A percentile compares a stretch with the other conserved stretches of the same genome.
Conservation (phyloP, 2,113 vertebrate genomes). For the Pedetes capensis region DNA sequence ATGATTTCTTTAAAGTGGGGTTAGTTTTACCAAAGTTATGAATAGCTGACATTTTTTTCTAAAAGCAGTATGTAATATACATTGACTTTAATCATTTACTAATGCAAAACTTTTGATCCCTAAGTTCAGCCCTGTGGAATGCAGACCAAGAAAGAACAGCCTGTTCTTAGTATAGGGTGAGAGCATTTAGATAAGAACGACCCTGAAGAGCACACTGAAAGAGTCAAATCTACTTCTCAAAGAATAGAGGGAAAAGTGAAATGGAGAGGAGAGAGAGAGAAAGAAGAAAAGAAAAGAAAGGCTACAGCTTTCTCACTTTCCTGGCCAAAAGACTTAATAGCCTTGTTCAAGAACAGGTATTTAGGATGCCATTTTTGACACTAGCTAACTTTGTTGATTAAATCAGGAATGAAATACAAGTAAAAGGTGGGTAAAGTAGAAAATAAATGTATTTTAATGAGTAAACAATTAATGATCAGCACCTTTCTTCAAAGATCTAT, state of each 20-base stretch:
- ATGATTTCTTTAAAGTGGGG: background rate
- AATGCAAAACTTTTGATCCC: background rate
- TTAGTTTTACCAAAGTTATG: slow-evolving; percentile 51
- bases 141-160: accelerated
- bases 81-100: slow-evolving; percentile 35
- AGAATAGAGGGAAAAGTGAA: too few relatives aligned
- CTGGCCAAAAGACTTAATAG: background rate
- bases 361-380: background rate
- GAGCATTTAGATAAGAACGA: background rate
- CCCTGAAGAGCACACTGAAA: background rate
- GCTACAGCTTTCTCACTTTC: background rate
- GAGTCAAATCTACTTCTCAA: background rate
- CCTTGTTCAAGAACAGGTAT: background rate
- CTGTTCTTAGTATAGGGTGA: background rate
- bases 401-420: background rate
- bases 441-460: background rate
- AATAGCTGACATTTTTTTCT: background rate
- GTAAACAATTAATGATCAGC: background rate
- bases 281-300: background rate
- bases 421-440: background rate
- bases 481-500: background rate
- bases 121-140: background rate
- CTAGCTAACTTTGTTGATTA: background rate
- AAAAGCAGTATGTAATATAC: background rate
- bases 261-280: too few relatives aligned